Percentiles rank a stretch among this genome's conserved stretches.
Conservation (phyloP, 2,797 vertebrate species). For the Hypotaenidia okinawae region DNA sequence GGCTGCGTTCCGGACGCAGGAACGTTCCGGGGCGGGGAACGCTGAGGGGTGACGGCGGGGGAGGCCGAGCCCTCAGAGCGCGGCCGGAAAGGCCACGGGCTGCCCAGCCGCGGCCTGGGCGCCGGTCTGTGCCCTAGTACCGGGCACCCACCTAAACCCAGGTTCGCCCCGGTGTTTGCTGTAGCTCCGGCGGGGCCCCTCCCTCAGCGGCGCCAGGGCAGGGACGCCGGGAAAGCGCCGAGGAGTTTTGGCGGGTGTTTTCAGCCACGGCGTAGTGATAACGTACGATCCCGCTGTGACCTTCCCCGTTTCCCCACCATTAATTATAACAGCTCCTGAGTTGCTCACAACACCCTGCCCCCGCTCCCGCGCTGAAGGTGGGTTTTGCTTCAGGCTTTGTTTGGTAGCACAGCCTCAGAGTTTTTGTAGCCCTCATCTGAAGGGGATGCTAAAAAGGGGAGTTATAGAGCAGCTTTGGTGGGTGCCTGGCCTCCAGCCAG, state of each 20-base stretch:
- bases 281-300: too few species aligned
- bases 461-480: too few species aligned
- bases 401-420: background rate
- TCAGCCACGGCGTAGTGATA: too few species aligned
- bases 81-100: accelerated
- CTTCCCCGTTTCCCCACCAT: too few species aligned
- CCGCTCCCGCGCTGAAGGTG: background rate
- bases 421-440: background rate
- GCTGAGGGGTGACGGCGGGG: background rate
- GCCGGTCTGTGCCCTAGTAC: accelerated
- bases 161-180: too few species aligned
- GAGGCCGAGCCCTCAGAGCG: background rate
- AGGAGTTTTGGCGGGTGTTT: background rate
- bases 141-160: background rate
- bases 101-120: too few species aligned
- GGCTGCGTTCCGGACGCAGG: background rate
- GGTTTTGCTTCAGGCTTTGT: background rate
- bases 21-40: background rate
- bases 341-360: too few species aligned
- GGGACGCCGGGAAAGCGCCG: background rate
- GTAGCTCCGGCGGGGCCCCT: background rate
- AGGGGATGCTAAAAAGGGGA: background rate
- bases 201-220: too few species aligned
- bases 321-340: background rate
- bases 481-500: too few species aligned